phyloP scores from a whole-genome alignment of 1,140 invertebrate genomes.

The Drosophila subpulchrella region DNA sequence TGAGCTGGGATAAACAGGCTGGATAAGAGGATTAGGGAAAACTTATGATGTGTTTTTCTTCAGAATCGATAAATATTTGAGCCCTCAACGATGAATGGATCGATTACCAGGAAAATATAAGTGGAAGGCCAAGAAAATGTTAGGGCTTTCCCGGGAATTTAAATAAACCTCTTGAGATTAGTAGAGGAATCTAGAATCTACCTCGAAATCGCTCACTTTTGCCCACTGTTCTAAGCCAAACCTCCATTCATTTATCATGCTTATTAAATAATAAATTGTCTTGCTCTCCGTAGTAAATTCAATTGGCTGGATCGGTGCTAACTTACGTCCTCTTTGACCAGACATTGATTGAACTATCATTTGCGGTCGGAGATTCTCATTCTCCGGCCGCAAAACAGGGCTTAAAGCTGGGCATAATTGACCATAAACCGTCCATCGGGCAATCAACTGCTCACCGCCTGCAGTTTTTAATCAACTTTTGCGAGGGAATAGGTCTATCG shows the following conservation, averaged over 20 bases:
- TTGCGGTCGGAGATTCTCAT: slow-evolving; percentile 20
- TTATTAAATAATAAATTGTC: slow-evolving; percentile 65
- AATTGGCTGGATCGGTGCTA: slow-evolving; percentile 54
- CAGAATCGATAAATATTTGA: slow-evolving; percentile 47
- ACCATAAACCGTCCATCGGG: slow-evolving; percentile 37
- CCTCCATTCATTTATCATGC: slow-evolving; percentile 54
- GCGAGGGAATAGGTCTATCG: slow-evolving; percentile 38
- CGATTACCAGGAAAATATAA: slow-evolving; percentile 26
- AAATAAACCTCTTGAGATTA: not conserved
- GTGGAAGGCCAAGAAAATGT: not conserved
- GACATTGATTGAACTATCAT: slow-evolving; percentile 57
- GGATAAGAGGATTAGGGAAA: slow-evolving; percentile 44
- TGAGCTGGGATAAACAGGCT: slow-evolving; percentile 39
- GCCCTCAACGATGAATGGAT: slow-evolving; percentile 34
- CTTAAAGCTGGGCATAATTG: slow-evolving; percentile 45
- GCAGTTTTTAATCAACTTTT: slow-evolving; percentile 69
- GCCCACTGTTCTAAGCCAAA: not conserved
- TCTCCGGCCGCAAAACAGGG: slow-evolving; percentile 15
- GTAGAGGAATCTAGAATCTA: not conserved
- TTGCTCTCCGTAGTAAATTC: slow-evolving; percentile 53
- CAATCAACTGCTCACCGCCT: slow-evolving; percentile 40
- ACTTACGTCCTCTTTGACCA: slow-evolving; percentile 25
- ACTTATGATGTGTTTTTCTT: slow-evolving; percentile 39
- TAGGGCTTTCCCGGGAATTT: not conserved
- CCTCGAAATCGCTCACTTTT: not conserved